Percentiles rank a stretch among this genome's conserved stretches.
Evolutionary conservation across 2,888 invertebrate species (phyloP).

Genomic region (Athalia cordata): DNA sequence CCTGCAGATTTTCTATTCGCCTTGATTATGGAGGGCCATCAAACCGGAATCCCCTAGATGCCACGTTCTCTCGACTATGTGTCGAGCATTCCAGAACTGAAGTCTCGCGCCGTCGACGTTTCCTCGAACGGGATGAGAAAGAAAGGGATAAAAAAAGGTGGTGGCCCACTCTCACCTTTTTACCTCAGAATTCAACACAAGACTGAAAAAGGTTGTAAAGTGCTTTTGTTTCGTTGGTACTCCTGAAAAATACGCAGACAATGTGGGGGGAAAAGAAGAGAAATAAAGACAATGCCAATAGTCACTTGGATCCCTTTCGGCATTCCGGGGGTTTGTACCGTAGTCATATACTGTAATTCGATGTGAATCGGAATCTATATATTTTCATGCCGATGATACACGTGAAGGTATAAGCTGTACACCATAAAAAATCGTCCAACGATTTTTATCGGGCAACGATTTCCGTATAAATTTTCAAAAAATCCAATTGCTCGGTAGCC

Average conservation of each 20-base stretch:
- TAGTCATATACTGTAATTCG: too few species aligned
- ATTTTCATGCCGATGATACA: too few species aligned
- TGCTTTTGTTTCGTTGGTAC: slow-evolving; percentile 12
- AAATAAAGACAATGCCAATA: not conserved
- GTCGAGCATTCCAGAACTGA: slow-evolving; percentile 15
- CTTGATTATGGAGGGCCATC: slow-evolving; percentile 33
- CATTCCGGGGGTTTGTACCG: too few species aligned
- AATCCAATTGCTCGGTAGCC: too few species aligned
- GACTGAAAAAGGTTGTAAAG: slow-evolving; percentile 9
- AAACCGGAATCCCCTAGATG: slow-evolving; percentile 9
- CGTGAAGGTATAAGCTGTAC: too few species aligned
- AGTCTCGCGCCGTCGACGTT: slow-evolving; percentile 30
- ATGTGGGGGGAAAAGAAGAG: not conserved
- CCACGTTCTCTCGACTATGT: slow-evolving; percentile 35
- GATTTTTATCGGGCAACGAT: too few species aligned
- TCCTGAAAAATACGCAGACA: not conserved
- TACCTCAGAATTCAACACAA: not conserved
- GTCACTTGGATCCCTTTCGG: not conserved
- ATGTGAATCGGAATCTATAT: too few species aligned
- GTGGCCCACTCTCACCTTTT: not conserved
- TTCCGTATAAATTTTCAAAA: too few species aligned
- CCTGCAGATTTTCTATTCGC: slow-evolving; percentile 27
- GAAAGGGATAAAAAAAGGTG: too few species aligned
- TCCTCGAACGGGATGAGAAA: not conserved
- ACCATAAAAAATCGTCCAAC: too few species aligned